These are phyloP conservation scores for Poecilia wingei DNA, from an alignment of 2,797 vertebrate species.

Conservation along the genomic window DNA sequence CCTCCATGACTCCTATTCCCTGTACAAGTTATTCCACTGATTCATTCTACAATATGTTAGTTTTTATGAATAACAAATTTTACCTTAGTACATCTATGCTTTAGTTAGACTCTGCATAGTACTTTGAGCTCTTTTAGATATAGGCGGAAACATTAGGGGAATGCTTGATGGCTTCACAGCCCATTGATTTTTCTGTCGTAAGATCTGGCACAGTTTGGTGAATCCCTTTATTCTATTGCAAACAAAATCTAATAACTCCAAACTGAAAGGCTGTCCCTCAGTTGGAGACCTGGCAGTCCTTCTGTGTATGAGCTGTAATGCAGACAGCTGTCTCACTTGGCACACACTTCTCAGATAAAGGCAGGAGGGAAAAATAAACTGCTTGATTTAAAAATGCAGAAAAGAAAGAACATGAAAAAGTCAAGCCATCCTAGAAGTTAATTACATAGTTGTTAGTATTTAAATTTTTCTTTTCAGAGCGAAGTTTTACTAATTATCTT, in stretches of 20 bases:
- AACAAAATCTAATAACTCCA: neutral
- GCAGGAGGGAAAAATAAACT: constrained; percentile 19
- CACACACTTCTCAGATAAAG: constrained; percentile 22
- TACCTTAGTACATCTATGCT: constrained; percentile 3
- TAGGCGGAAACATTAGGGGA: constrained; percentile 8
- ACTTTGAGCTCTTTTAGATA: constrained; percentile 18
- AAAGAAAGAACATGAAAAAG: neutral
- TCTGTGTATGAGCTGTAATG: constrained; percentile 36
- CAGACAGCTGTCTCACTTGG: constrained; percentile 27
- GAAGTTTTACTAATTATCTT: neutral
- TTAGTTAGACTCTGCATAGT: constrained; percentile 23
- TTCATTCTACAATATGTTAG: constrained; percentile 5
- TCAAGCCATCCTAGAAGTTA: neutral
- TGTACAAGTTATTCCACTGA: neutral
- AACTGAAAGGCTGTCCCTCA: constrained; percentile 11
- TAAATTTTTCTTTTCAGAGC: neutral
- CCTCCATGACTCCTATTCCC: constrained; percentile 1
- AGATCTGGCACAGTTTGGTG: neutral
- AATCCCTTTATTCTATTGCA: neutral
- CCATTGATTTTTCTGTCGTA: neutral
- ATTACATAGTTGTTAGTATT: neutral
- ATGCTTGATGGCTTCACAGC: constrained; percentile 22
- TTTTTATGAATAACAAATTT: constrained; percentile 21
- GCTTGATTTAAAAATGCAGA: constrained; percentile 22
- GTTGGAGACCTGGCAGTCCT: constrained; percentile 16